These are phyloP conservation scores for Damaliscus lunatus DNA, from an alignment of 2,113 vertebrate genomes.

Conservation along the genomic window DNA sequence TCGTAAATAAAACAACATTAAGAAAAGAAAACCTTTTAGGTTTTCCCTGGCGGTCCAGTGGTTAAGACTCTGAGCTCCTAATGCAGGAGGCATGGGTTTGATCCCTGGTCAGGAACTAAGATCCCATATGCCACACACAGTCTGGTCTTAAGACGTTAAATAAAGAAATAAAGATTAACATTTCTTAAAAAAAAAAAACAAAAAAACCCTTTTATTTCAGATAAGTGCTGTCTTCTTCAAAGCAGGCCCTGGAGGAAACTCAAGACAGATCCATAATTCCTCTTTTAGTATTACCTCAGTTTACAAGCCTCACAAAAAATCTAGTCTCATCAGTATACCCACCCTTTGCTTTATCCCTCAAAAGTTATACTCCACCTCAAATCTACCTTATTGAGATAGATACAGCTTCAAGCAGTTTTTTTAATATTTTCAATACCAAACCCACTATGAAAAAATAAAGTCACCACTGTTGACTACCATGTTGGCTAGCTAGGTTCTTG, in stretches of 20 bases:
- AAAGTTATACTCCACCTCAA: background rate
- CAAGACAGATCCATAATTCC: background rate
- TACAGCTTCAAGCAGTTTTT: background rate
- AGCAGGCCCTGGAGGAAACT: background rate
- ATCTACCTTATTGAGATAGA: background rate
- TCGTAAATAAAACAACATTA: background rate
- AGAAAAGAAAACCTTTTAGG: background rate
- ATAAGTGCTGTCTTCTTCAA: background rate
- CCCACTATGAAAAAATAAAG: background rate
- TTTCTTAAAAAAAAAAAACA: background rate
- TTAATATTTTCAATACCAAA: background rate
- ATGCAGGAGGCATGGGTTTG: background rate
- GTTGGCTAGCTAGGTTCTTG: background rate
- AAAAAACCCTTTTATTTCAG: background rate
- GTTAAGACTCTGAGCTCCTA: background rate
- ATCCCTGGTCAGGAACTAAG: background rate
- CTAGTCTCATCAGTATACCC: background rate
- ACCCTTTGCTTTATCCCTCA: background rate
- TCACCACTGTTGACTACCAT: background rate
- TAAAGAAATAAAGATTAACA: background rate
- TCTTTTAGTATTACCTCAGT: background rate
- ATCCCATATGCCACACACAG: background rate
- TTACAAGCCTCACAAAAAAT: background rate
- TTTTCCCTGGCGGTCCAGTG: background rate
- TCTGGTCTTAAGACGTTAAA: background rate